These are phyloP conservation scores for Cataglyphis livida DNA, from an alignment of 2,888 invertebrate species.

Conservation along the genomic window DNA sequence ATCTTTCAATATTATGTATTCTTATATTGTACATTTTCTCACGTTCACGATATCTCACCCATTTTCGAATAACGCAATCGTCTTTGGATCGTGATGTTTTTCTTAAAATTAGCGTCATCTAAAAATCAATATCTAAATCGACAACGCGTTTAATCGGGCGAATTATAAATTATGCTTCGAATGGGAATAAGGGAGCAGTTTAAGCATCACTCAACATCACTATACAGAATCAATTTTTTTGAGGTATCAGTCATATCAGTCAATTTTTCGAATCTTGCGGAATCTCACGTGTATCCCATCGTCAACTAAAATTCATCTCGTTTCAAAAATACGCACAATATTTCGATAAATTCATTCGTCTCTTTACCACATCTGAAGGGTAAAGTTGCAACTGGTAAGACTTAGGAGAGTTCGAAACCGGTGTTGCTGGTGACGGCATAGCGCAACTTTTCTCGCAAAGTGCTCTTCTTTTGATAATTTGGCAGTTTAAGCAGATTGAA, in stretches of 20 bases:
- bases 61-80: background rate
- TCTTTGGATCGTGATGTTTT: background rate
- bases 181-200: constrained; percentile 41
- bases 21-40: background rate
- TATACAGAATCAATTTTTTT: constrained; percentile 17
- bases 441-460: constrained; percentile 96
- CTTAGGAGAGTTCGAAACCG: constrained; percentile 99
- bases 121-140: constrained; percentile 7
- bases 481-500: constrained; percentile 99
- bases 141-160: background rate
- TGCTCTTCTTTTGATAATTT: constrained; percentile 98
- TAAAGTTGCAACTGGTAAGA: background rate
- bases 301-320: background rate
- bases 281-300: background rate
- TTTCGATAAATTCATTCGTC: constrained; percentile 1
- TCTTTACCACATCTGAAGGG: background rate
- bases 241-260: constrained; percentile 5
- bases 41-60: background rate
- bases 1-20: constrained; percentile 30
- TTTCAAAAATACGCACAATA: constrained; percentile 1
- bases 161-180: background rate
- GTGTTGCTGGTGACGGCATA: constrained; percentile 99
- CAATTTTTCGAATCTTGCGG: background rate
- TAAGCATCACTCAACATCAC: constrained; percentile 65
- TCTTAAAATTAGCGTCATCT: background rate